Evolutionary conservation across 2,797 vertebrate species (phyloP), one percentile per base, ranked within the genome.

Genomic region (Enteromius anoplus): DNA sequence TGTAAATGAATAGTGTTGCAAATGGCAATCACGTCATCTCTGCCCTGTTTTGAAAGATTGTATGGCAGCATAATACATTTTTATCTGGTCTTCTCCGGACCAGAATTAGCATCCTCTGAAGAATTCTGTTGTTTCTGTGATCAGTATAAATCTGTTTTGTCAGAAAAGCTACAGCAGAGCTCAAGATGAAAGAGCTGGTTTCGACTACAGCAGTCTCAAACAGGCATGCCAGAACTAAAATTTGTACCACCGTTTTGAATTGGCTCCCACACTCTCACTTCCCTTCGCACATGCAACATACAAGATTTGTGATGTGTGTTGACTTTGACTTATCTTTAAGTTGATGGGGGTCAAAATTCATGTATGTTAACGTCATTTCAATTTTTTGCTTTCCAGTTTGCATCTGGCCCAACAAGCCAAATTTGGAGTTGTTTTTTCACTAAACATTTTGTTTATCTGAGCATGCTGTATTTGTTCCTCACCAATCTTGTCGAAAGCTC

Each of bases 381-480:
- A 45, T 49, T 69, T 75, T 75, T 88, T 78, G 72, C 78, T 86
- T 77, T 71, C 80, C 29, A 72, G 81, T 83, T 86, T 87, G 83
- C 78, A 85, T 89, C 75, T 81, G 76, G 73, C 77, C 81, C 78
- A 70, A 77, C 32, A 80, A 87, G 84, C 29, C 78, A 81, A 87
- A 84, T 83, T 75, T 66, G 42, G 47, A 71, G 32, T 78, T 78
- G 84, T 87, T 85, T 87, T 81, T 23, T 78, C 84, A 77, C 84
- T 29, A 42, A 66, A 73, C 45, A 58, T 80, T 80, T 86, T 77
- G 23, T 88, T 86, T 85, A 87, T 88, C 87, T 85, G 92, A 93
- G 95, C 95, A 96, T 95, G 94, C 92, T 93, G 87, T 93, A 91
- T 94, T 91, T 93, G 93, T 91, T 91, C 95, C 95, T 95, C 95